Evolutionary conservation across 1,140 invertebrate genomes (phyloP), one percentile per base, ranked within the genome.

Genomic region (Oryzaephilus surinamensis): DNA sequence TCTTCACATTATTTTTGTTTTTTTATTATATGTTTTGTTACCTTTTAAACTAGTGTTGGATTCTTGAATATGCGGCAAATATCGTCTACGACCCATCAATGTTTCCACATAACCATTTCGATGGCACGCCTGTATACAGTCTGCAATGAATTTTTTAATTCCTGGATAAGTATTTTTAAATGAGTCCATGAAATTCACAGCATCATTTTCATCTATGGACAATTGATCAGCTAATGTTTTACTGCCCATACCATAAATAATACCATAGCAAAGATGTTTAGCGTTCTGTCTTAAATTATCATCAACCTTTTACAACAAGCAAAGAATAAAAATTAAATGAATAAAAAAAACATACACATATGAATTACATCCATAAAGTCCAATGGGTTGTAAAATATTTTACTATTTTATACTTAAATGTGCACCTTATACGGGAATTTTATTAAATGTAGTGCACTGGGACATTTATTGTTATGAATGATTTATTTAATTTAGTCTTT

Each of bases 181-280:
- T 3, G 74, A 72, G 38, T 83, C 76, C 48, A 86, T 79, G 61
- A 96, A 84, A 20, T 74, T 63, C 2, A 67, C 67, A 0, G 94
- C 93, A 54, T 94, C 84, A 30, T 77, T 63, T 61, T 89, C 83
- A 3, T 72, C 69, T n/a, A 94, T 73, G 36, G 77, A 76, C 12
- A 98, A 63, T 36, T 81, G 75, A 41, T 92, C 81, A 0, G 81
- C 74, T n/a, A 99, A 66, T 1, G 84, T 73, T 55, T 80, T 86
- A 8, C 76, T 69, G 7, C 94, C 90, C 77, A 97, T 97, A n/a
- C 95, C 95, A 63, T 98, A 98, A 31, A 99, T 83, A 48, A 99
- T 91, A 6, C 90, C 95, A 67, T 98, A 99, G 53, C 90, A 95
- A 10, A 98, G 74, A 67, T 96, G 78, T 63, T 97, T 97, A 0